Percentiles rank a stretch among this genome's conserved stretches.
Conservation (phyloP, 2,888 invertebrate species). For the Volucella inanis region DNA sequence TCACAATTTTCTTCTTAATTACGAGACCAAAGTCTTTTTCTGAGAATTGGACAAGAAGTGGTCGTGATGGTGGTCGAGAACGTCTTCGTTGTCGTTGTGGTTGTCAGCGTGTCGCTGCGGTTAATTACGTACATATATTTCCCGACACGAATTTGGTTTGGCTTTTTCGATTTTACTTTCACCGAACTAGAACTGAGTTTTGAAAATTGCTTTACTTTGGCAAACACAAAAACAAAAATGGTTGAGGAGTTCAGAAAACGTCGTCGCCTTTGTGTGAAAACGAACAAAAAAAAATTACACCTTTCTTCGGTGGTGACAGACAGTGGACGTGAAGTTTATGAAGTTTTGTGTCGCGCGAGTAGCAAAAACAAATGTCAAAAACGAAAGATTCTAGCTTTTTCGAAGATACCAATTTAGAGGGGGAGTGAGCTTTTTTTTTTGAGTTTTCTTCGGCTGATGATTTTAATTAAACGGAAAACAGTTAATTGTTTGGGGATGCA, state of each 20-base stretch:
- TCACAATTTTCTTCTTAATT: conserved; percentile 25
- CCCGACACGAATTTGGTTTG: conserved; percentile 23
- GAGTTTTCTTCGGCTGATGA: neutral
- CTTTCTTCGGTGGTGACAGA: conserved; percentile 31
- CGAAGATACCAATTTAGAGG: conserved; percentile 28
- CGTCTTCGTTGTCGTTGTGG: too few relatives aligned
- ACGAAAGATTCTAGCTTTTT: conserved; percentile 43
- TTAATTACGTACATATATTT: conserved; percentile 7
- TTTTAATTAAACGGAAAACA: neutral
- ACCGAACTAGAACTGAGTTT: conserved; percentile 19
- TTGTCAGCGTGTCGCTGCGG: conserved; percentile 22
- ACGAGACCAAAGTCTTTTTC: conserved; percentile 48
- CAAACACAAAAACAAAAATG: conserved; percentile 60
- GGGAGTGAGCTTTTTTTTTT: conserved; percentile 35
- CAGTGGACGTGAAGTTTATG: conserved; percentile 28
- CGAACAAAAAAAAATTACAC: conserved; percentile 54
- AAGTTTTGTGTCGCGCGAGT: conserved; percentile 12
- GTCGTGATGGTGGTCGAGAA: conserved; percentile 12
- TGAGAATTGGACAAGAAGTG: conserved; percentile 53
- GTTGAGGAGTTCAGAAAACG: conserved; percentile 50
- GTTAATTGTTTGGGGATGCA: neutral
- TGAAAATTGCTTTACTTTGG: conserved; percentile 51
- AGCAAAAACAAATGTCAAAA: conserved; percentile 60
- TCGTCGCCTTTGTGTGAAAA: conserved; percentile 54
- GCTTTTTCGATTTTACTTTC: conserved; percentile 17